Evolutionary conservation across 2,113 vertebrate genomes (phyloP).

Genomic region (Tinamus guttatus): DNA sequence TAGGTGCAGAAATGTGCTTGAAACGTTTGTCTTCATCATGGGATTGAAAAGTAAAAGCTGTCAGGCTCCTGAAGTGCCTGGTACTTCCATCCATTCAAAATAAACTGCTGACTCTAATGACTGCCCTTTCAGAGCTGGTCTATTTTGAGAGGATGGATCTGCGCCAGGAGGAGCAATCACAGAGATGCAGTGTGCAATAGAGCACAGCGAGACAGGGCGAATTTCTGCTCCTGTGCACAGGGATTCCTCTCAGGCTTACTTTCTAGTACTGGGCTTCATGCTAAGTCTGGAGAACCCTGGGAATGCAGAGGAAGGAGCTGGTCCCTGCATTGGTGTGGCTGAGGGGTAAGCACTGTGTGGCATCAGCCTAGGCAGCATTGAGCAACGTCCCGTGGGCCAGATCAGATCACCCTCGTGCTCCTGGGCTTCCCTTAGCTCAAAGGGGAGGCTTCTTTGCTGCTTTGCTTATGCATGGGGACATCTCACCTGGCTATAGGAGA

Average conservation of each 20-base stretch:
- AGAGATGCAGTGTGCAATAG: background rate
- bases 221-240: background rate
- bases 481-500: background rate
- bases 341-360: background rate
- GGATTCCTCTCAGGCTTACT: background rate
- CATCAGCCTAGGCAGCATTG: background rate
- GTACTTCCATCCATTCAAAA: background rate
- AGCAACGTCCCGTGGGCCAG: too few relatives aligned
- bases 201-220: background rate
- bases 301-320: background rate
- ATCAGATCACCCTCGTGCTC: background rate
- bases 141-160: constrained; percentile 25
- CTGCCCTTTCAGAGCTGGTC: background rate
- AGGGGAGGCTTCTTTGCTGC: background rate
- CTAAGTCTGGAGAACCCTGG: background rate
- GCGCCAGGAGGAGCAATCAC: background rate
- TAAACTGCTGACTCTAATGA: constrained; percentile 25
- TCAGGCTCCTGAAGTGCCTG: background rate
- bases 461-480: background rate
- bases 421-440: background rate
- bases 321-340: background rate
- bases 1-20: background rate
- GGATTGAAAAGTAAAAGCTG: background rate
- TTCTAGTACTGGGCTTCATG: background rate
- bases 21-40: background rate